Percentiles rank a stretch among this genome's conserved stretches.
Conservation (phyloP, 2,888 invertebrate genomes). For the Idaea dimidiata region DNA sequence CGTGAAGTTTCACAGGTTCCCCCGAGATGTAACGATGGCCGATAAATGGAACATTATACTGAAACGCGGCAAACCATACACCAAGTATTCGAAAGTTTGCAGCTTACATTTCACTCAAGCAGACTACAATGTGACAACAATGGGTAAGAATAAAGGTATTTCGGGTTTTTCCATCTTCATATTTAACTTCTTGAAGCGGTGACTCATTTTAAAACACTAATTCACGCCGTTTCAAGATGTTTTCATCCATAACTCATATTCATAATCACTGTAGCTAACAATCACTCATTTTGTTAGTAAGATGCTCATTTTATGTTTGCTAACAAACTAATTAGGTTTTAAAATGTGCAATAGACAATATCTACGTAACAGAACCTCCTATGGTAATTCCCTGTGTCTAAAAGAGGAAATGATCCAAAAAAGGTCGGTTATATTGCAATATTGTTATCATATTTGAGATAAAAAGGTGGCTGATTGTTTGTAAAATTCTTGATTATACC, state of each 20-base stretch:
- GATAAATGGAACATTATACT: slow-evolving; percentile 71
- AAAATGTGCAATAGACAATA: not conserved
- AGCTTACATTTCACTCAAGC: slow-evolving; percentile 72
- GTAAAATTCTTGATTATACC: not conserved
- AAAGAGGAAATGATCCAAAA: not conserved
- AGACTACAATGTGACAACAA: slow-evolving; percentile 76
- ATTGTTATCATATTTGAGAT: slow-evolving; percentile 1
- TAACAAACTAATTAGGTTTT: not conserved
- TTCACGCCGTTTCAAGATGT: not conserved
- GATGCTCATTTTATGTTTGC: not conserved
- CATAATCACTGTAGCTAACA: not conserved
- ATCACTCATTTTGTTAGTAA: not conserved
- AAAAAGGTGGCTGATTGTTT: not conserved
- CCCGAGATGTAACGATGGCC: slow-evolving; percentile 64
- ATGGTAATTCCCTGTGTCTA: not conserved
- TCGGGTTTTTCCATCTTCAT: slow-evolving; percentile 66
- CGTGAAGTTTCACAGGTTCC: slow-evolving; percentile 76
- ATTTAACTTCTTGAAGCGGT: slow-evolving; percentile 41
- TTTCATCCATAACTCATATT: not conserved
- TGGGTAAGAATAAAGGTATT: slow-evolving; percentile 78
- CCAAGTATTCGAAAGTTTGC: slow-evolving; percentile 78
- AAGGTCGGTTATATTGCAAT: not conserved
- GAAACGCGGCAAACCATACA: slow-evolving; percentile 72
- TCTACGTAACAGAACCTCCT: not conserved
- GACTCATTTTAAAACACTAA: slow-evolving; percentile 44